Conservation (phyloP, 2,797 vertebrate genomes). For the Jordanella pulchra region DNA sequence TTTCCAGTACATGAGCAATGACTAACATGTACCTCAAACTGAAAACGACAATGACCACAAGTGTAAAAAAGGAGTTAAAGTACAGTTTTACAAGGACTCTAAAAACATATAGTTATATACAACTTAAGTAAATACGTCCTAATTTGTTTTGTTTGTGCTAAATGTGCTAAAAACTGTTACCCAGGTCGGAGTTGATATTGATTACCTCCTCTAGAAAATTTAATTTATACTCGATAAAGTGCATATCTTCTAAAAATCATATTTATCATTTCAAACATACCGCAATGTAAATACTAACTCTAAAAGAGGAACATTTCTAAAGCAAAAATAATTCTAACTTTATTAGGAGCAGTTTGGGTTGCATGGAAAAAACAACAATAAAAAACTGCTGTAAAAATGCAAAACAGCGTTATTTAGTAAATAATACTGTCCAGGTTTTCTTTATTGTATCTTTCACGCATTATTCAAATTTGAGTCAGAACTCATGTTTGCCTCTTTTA, state of each 20-base stretch:
- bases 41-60: not conserved
- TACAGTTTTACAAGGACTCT: not conserved
- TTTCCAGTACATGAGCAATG: not conserved
- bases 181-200: not conserved
- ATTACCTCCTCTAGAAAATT: not conserved
- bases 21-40: not conserved
- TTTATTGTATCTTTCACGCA: not conserved
- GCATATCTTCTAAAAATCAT: not conserved
- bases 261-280: not conserved
- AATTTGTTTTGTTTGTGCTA: not conserved
- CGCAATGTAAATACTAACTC: too few species aligned
- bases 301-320: not conserved
- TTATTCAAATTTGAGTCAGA: not conserved
- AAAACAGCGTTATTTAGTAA: not conserved
- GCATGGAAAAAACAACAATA: not conserved
- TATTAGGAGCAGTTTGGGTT: not conserved
- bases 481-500: not conserved
- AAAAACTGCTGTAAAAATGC: not conserved
- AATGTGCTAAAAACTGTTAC: not conserved
- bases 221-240: not conserved
- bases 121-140: not conserved
- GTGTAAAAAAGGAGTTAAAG: not conserved
- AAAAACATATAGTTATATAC: not conserved
- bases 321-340: not conserved
- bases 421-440: not conserved